These are phyloP conservation scores for Petrolisthes manimaculis DNA, from an alignment of 2,888 invertebrate genomes.

Conservation along the genomic window DNA sequence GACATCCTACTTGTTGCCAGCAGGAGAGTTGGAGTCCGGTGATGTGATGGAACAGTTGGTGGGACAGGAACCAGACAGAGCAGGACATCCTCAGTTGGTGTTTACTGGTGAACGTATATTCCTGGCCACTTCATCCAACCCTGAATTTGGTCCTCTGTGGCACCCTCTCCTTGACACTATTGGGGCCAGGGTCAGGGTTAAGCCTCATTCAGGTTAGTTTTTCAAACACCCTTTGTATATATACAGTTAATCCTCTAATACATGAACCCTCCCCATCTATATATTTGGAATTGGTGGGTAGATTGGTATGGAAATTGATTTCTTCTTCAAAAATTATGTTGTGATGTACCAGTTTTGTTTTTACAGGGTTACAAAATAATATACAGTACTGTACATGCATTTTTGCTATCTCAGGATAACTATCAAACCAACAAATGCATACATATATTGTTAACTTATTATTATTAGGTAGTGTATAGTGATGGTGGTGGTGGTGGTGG, in stretches of 20 bases:
- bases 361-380: too few relatives aligned
- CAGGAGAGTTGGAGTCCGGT: constrained; percentile 44
- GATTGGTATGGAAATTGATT: too few relatives aligned
- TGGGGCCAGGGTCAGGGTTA: constrained; percentile 54
- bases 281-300: too few relatives aligned
- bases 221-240: background rate
- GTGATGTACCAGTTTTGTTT: too few relatives aligned
- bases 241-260: background rate
- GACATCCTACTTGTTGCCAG: constrained; percentile 40
- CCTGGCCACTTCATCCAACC: constrained; percentile 54
- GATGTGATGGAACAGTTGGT: constrained; percentile 47
- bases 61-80: constrained; percentile 8
- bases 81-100: constrained; percentile 17
- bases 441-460: too few relatives aligned
- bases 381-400: too few relatives aligned
- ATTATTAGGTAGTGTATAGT: too few relatives aligned
- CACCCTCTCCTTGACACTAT: constrained; percentile 48
- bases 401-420: too few relatives aligned
- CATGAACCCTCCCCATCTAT: background rate
- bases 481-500: too few relatives aligned
- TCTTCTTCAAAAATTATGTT: too few relatives aligned
- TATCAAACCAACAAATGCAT: too few relatives aligned
- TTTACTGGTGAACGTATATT: constrained; percentile 56
- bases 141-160: constrained; percentile 51
- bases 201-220: constrained; percentile 33